A percentile compares a stretch with the other conserved stretches of the same genome.
Evolutionary conservation across 2,888 invertebrate genomes (phyloP).

Genomic region (Ochropleura plecta): DNA sequence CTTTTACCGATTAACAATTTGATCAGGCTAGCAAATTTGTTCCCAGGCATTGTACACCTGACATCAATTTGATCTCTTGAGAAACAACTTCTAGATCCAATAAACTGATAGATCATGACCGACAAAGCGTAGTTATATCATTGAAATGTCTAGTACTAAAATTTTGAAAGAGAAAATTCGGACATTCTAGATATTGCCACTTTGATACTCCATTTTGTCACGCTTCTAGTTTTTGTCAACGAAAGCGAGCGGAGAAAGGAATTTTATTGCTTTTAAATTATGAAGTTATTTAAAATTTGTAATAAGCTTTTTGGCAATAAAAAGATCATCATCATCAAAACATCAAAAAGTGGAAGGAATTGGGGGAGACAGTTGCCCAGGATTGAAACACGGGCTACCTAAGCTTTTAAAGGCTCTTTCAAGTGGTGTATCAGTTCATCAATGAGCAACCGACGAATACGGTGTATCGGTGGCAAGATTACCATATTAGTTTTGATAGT

Average conservation of each 20-base stretch:
- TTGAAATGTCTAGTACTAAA: conserved; percentile 41
- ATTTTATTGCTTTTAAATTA: conserved; percentile 46
- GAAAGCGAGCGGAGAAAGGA: conserved; percentile 50
- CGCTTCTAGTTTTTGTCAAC: conserved; percentile 50
- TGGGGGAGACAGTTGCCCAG: too few species aligned
- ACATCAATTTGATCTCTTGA: conserved; percentile 64
- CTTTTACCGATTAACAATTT: conserved; percentile 82
- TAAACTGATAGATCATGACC: conserved; percentile 58
- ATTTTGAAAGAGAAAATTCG: conserved; percentile 55
- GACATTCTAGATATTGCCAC: conserved; percentile 36
- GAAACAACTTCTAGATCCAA: conserved; percentile 57
- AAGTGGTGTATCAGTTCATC: conserved; percentile 7
- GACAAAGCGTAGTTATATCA: conserved; percentile 47
- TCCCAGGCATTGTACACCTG: conserved; percentile 66
- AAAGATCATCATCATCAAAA: too few species aligned
- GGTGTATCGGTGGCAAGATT: background rate
- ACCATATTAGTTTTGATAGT: background rate
- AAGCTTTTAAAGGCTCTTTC: conserved; percentile 13
- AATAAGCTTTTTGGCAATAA: conserved; percentile 9
- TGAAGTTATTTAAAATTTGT: conserved; percentile 32
- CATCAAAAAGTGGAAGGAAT: too few species aligned
- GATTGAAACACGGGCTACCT: background rate
- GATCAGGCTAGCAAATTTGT: conserved; percentile 70
- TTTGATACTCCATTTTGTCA: conserved; percentile 48
- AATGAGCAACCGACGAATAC: background rate